phyloP scores from a whole-genome alignment of 2,797 vertebrate genomes.

The Sciurus carolinensis region DNA sequence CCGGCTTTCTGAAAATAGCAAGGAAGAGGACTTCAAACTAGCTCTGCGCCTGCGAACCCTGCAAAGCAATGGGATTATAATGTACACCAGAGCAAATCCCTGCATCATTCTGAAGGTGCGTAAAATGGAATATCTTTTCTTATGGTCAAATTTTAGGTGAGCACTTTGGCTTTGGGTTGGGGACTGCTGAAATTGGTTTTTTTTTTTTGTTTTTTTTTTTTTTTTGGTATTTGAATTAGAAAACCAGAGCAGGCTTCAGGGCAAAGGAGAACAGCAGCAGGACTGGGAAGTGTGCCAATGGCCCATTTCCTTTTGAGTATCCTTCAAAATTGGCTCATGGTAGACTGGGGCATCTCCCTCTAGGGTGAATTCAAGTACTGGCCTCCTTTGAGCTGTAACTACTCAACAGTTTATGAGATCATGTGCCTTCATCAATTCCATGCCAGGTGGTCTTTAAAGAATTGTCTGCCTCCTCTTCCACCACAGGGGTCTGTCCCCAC shows the following conservation, averaged over 20 bases:
- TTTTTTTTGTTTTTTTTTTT: too few relatives aligned
- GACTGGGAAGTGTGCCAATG: slow-evolving; percentile 38
- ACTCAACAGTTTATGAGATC: slow-evolving; percentile 73
- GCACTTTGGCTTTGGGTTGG: slow-evolving; percentile 78
- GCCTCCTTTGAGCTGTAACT: slow-evolving; percentile 58
- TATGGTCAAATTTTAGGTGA: slow-evolving; percentile 78
- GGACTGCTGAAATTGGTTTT: slow-evolving; percentile 71
- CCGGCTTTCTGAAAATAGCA: slow-evolving; percentile 93
- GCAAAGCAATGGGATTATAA: slow-evolving; percentile 96
- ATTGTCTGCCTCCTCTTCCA: background rate
- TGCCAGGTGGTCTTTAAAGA: slow-evolving; percentile 17
- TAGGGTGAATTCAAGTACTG: slow-evolving; percentile 62
- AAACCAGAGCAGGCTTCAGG: slow-evolving; percentile 76
- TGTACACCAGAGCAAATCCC: slow-evolving; percentile 96
- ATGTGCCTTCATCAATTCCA: slow-evolving; percentile 69
- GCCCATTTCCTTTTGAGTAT: slow-evolving; percentile 15
- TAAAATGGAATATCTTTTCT: slow-evolving; percentile 83
- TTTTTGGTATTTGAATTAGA: slow-evolving; percentile 75
- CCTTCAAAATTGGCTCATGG: slow-evolving; percentile 48
- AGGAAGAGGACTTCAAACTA: slow-evolving; percentile 94
- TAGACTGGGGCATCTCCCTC: slow-evolving; percentile 28
- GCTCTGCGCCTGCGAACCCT: slow-evolving; percentile 96
- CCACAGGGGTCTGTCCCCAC: background rate
- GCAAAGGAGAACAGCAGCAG: slow-evolving; percentile 62
- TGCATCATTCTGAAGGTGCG: slow-evolving; percentile 97